Evolutionary conservation across 2,113 vertebrate species (phyloP).

Genomic region (Sorex fumeus): DNA sequence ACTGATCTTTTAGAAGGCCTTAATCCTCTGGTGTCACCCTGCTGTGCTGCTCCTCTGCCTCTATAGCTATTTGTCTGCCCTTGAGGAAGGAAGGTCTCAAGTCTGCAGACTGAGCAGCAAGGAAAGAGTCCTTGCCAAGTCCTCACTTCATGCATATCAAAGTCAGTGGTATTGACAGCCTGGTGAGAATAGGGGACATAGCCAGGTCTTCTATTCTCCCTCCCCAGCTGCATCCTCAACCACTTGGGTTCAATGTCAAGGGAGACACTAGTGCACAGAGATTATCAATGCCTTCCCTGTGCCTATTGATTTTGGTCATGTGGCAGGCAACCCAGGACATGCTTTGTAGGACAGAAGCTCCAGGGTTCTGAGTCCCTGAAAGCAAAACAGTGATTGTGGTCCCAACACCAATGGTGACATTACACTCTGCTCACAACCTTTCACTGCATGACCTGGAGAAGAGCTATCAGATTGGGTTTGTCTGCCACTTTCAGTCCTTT

Average conservation of each 20-base stretch:
- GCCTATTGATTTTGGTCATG: neutral
- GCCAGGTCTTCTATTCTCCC: too few species aligned
- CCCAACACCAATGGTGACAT: neutral
- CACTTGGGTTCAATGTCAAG: neutral
- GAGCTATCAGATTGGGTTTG: neutral
- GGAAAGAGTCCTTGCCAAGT: neutral
- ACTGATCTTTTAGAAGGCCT: neutral
- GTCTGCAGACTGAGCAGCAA: neutral
- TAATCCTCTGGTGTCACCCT: neutral
- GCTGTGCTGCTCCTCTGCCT: neutral
- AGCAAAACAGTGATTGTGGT: too few species aligned
- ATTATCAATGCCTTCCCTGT: neutral
- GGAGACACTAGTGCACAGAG: neutral
- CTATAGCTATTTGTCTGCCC: neutral
- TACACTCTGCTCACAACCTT: neutral
- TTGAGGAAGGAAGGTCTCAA: accelerated
- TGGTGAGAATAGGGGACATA: neutral
- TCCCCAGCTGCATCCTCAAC: too few species aligned
- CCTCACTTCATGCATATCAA: neutral
- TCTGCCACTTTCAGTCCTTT: neutral
- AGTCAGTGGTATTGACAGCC: neutral
- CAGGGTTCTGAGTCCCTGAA: neutral
- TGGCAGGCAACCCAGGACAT: neutral
- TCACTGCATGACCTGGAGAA: neutral
- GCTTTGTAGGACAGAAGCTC: neutral